These are phyloP conservation scores for Papilio demoleus DNA, from an alignment of 2,888 invertebrate species.

Conservation along the genomic window DNA sequence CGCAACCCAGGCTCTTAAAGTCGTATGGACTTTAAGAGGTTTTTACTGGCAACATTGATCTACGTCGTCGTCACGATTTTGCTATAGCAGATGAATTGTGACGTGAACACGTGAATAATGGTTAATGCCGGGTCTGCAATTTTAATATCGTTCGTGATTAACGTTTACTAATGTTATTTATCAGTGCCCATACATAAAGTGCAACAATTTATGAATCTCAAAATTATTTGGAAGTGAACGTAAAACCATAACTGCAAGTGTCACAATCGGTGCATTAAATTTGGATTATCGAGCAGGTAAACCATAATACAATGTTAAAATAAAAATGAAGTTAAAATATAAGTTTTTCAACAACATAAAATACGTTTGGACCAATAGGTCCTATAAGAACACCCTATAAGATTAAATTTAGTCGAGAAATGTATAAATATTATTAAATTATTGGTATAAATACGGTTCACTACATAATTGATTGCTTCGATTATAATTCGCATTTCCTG, in stretches of 20 bases:
- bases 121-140: conserved; percentile 30
- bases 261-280: conserved; percentile 15
- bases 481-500: not conserved
- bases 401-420: not conserved
- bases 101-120: conserved; percentile 40
- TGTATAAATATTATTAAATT: not conserved
- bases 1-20: no score
- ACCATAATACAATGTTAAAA: not conserved
- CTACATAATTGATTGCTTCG: not conserved
- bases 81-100: conserved; percentile 34
- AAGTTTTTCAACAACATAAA: not conserved
- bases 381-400: no score
- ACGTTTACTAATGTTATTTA: conserved; percentile 10
- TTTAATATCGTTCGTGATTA: conserved; percentile 26
- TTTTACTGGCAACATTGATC: conserved; percentile 33
- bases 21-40: not conserved
- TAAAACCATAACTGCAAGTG: not conserved
- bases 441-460: not conserved
- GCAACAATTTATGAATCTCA: not conserved
- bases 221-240: conserved; percentile 7
- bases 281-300: conserved; percentile 24
- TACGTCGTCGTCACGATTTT: not conserved
- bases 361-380: not conserved
- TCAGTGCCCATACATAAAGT: conserved; percentile 2
- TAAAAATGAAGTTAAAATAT: not conserved